Percentiles rank a stretch among this genome's conserved stretches.
Conservation (phyloP, 2,113 vertebrate genomes). For the Carassius carassius region DNA sequence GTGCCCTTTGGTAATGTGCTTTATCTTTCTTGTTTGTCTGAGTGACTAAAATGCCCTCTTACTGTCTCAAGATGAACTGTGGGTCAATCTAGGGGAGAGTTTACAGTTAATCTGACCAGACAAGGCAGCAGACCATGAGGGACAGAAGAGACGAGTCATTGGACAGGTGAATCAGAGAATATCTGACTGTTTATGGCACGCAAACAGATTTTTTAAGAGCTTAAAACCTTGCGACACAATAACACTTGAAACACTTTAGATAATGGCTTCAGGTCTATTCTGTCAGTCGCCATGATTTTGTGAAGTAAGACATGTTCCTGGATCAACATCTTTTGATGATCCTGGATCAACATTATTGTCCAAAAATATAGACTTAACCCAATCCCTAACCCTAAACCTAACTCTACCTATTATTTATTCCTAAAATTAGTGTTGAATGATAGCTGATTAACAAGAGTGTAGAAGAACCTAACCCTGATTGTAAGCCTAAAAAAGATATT, state of each 20-base stretch:
- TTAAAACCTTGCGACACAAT: neutral
- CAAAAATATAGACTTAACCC: too few relatives aligned
- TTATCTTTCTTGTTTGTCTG: neutral
- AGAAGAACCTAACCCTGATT: too few relatives aligned
- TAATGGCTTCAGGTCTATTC: neutral
- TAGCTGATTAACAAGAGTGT: too few relatives aligned
- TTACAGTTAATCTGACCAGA: slow-evolving; percentile 20
- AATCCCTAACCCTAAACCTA: too few relatives aligned
- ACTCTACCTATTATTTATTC: too few relatives aligned
- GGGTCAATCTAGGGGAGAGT: neutral
- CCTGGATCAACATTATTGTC: too few relatives aligned
- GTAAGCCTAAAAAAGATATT: too few relatives aligned
- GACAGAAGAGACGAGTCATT: neutral
- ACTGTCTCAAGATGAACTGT: slow-evolving; percentile 1
- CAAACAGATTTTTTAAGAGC: slow-evolving; percentile 2
- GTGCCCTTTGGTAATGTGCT: neutral
- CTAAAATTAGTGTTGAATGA: too few relatives aligned
- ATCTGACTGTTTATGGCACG: neutral
- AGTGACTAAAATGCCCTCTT: slow-evolving; percentile 16
- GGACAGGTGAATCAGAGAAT: slow-evolving; percentile 36
- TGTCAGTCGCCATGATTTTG: neutral
- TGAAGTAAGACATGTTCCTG: too few relatives aligned
- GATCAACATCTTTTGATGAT: too few relatives aligned
- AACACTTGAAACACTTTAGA: neutral
- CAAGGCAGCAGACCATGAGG: slow-evolving; percentile 4